Base-by-base conservation (phyloP, 1,140 invertebrate genomes). In the Drosophila pallidifrons region DNA sequence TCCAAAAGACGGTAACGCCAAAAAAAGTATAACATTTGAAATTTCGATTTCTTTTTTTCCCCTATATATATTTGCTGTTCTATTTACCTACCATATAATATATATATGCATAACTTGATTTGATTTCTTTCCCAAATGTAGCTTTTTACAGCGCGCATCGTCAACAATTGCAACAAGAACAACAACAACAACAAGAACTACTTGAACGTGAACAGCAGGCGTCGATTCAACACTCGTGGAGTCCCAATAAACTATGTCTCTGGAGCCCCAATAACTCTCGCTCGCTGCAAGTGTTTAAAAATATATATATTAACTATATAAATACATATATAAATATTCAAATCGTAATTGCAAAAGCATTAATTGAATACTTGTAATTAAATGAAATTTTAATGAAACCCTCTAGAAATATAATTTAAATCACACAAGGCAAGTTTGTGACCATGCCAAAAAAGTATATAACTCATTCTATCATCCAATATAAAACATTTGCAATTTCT, bases 41-140 rank as follows among this genome's bases (percentile, higher is more conserved):
- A 67, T 73, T 82, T 75, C 7, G 28, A 61, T 80, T 70, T 70
- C 67, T 66, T 54, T 75, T 57, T 66, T 46, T 28, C 15, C 32
- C 45, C 38, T 49, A 47, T 70, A 13, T 86, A 75, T 67, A 54
- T 11, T 38, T 87, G 76, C 75, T 87, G 81, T 69, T 77, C 71
- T 72, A 75, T 79, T 75, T 83, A 68, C 61, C 30, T 47, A 66
- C 64, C 85, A 80, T 81, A 72, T 70, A 79, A 69, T 79, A 83
- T 61, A 68, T 69, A 75, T 75, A 88, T 75, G 67, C 78, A 83
- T 88, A 88, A 88, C 77, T 76, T 88, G 83, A 88, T 88, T 83
- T 88, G 77, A 89, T 88, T 88, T 88, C 77, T 88, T 88, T 88
- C 85, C 83, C 81, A 88, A 88, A 88, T 88, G 85, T 88, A 88